Conservation (phyloP, 2,797 vertebrate species). For the Pipistrellus nathusii region DNA sequence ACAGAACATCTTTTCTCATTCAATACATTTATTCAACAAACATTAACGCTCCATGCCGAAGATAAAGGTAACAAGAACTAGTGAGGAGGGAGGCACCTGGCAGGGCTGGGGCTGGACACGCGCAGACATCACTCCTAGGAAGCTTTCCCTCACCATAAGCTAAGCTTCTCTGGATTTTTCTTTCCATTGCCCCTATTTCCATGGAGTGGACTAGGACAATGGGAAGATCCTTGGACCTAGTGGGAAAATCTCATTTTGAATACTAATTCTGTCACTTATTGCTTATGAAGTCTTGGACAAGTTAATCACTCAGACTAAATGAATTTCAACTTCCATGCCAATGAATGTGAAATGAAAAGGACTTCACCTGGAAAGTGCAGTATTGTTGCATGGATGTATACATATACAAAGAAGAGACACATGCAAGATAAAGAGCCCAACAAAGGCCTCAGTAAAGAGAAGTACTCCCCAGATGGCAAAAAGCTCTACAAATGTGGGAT, state of each 20-base stretch:
- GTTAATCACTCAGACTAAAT: background rate
- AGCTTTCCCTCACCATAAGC: background rate
- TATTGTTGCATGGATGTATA: background rate
- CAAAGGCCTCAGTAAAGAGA: background rate
- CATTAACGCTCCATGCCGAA: background rate
- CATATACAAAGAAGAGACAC: background rate
- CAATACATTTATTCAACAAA: conserved; percentile 10
- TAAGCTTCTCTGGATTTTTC: background rate
- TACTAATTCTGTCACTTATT: background rate
- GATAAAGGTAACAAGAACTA: background rate
- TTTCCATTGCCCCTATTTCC: background rate
- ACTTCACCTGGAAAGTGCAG: background rate
- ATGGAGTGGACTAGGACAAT: background rate
- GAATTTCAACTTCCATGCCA: background rate
- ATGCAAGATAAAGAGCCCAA: background rate
- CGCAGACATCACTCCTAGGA: background rate
- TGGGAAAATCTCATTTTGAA: conserved; percentile 36
- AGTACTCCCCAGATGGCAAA: background rate
- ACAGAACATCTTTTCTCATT: background rate
- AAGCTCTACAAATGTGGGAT: background rate
- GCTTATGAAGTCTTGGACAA: conserved; percentile 10
- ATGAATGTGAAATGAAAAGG: background rate
- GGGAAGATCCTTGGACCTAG: background rate
- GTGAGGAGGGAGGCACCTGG: background rate
- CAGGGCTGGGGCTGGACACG: too few relatives aligned